Evolutionary conservation across 2,888 invertebrate genomes (phyloP), one percentile per base, ranked within the genome.

Genomic region (Hirtodrosophila histrioides): DNA sequence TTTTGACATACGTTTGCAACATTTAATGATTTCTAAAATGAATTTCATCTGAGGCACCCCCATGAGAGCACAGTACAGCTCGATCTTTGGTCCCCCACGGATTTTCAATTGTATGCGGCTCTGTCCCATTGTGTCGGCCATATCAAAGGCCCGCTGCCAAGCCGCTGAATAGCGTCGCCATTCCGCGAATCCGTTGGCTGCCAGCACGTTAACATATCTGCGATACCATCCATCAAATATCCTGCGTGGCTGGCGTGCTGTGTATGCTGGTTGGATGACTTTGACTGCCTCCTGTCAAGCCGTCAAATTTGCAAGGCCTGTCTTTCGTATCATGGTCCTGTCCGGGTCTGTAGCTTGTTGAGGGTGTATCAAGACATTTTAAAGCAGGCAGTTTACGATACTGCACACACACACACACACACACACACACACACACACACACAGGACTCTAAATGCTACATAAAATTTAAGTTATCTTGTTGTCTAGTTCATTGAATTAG

Each of bases 211-310:
- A 74, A 70, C 85, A 79, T 85, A 82, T 85, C 85, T 72, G 69
- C 69, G 69, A 84, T 80, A 60, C 74, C 86, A 87, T 88, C 86
- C 82, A 87, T 87, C 86, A 87, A 87, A 87, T 80, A 86, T 78
- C 71, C 62, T 62, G 58, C 40, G 55, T 62, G 55, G 43, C 56
- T 61, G 58, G 61, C 54, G 46, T 67, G 61, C 46, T 64, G 11
- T 50, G 31, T 24, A 23, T 53, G 33, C 46, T 45, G 69, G 50
- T 57, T 45, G 50, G 45, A 46, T 58, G 64, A 61, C 66, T 66
- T 55, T 37, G 50, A 27, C 67, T 66, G 55, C 49, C 64, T 57
- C 35, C 68, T 60, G 63, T 70, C 67, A 65, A 51, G 73, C 54
- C 69, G 60, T 76, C 78, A 78, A 82, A 80, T 79, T 75, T 79